These are phyloP conservation scores for Apodemus agrarius DNA, from an alignment of 2,797 vertebrate genomes.

Conservation along the genomic window DNA sequence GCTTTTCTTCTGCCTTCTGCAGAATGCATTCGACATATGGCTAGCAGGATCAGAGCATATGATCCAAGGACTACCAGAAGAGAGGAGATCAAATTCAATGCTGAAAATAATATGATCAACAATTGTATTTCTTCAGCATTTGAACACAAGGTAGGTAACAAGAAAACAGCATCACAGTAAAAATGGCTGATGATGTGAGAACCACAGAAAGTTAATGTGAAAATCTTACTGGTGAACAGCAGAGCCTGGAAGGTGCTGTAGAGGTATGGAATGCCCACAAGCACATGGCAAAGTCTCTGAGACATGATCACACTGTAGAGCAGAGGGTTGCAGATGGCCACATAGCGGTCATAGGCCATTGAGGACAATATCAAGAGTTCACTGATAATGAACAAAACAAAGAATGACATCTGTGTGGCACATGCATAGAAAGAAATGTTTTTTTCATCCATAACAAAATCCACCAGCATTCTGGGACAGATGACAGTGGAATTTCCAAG, in stretches of 20 bases:
- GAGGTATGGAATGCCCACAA: constrained; percentile 28
- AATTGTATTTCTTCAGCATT: background rate
- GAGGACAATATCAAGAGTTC: constrained; percentile 49
- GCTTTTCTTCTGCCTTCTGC: background rate
- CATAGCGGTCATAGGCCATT: constrained; percentile 64
- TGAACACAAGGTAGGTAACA: constrained; percentile 60
- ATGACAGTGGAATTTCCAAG: constrained; percentile 65
- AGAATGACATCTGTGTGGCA: constrained; percentile 58
- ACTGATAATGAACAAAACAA: constrained; percentile 40
- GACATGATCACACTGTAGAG: constrained; percentile 35
- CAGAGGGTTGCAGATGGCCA: constrained; percentile 41
- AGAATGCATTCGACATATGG: background rate
- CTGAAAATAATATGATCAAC: constrained; percentile 33
- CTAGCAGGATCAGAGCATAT: background rate
- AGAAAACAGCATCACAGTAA: constrained; percentile 70
- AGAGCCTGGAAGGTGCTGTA: background rate
- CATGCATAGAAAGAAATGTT: constrained; percentile 63
- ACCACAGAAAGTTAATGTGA: constrained; percentile 62
- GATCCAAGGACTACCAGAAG: constrained; percentile 17
- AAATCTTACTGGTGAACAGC: constrained; percentile 31
- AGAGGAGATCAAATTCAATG: background rate
- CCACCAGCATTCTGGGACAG: constrained; percentile 51
- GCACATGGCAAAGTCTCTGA: background rate
- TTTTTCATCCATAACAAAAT: constrained; percentile 19
- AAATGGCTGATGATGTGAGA: constrained; percentile 54